Base-by-base conservation (phyloP, 1,140 invertebrate genomes). In the Drosophila mojavensis region DNA sequence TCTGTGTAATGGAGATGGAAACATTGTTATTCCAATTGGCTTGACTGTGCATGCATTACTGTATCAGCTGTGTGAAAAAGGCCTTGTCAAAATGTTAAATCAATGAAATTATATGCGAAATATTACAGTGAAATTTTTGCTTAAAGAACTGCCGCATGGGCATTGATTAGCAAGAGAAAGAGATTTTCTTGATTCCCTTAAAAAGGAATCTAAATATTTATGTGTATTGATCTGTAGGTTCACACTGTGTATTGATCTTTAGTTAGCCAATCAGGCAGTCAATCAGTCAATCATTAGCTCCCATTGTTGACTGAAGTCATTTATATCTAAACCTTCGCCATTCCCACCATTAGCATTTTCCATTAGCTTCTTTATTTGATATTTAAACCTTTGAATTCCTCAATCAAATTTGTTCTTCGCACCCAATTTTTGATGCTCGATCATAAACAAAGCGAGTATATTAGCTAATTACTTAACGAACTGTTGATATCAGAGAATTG, bases 1-100 rank as follows among this genome's bases (percentile, higher is more conserved):
- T 17, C 47, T 67, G 70, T 15, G 56, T 67, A 73, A 72, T 51
- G 56, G 13, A 58, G 50, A 39, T 51, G 30, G 43, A 47, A 43
- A 48, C 64, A 53, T 55, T 39, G 45, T 53, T 24, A 73, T 60
- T 53, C 51, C n/a, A 59, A 72, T 72, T 55, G 53, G 15, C 11
- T 26, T 48, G 53, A 60, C 51, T 60, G n/a, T 20, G 36, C 10
- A 59, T 33, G 36, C 10, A 59, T 26, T 45, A 6, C 15, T 30
- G 26, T 47, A 33, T 53, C 15, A 54, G 2, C 28, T 54, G 28
- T n/a, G 17, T 13, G 48, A 11, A 50, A 50, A 10, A 50, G 5
- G 5, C 17, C 13, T 26, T 47, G 9, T 47, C 15, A 17, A 47
- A 17, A 11, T 45, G 6, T 45, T 45, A 15, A 15, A 43, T 43